Conservation (phyloP, 2,113 vertebrate species). For the Percopsis transmontana region DNA sequence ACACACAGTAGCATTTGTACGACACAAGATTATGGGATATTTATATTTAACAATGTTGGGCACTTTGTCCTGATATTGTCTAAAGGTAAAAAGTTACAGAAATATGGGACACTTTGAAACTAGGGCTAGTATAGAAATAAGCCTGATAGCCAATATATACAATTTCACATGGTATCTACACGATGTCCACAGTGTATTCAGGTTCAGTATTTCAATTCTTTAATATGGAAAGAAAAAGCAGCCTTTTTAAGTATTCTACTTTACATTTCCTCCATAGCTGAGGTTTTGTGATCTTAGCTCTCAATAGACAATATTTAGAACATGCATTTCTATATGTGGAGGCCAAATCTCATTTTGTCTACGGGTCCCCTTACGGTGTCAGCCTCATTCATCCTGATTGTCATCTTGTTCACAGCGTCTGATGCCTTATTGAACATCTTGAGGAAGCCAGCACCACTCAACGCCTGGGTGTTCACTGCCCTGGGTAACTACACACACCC, state of each 20-base stretch:
- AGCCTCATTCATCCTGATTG: conserved; percentile 96
- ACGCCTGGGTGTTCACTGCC: conserved; percentile 87
- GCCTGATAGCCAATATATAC: no score
- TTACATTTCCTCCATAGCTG: no score
- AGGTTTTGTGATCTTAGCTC: no score
- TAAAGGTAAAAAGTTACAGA: background rate
- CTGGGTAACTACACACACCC: conserved; percentile 85
- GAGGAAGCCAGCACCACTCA: conserved; percentile 92
- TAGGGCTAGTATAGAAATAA: no score
- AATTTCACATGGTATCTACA: no score
- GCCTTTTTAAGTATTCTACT: no score
- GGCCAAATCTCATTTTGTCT: no score
- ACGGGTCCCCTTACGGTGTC: conserved; percentile 92
- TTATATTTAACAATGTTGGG: background rate
- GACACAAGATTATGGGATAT: background rate
- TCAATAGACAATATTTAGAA: background rate
- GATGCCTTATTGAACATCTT: conserved; percentile 98
- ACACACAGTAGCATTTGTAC: background rate
- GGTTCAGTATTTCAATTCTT: no score
- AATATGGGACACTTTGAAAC: background rate
- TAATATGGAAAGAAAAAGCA: no score
- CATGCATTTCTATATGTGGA: background rate
- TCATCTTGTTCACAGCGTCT: conserved; percentile 97
- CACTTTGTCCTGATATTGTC: background rate
- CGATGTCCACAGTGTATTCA: no score